A percentile compares a stretch with the other conserved stretches of the same genome.
Evolutionary conservation across 2,888 invertebrate species (phyloP).

Genomic region (Epinotia brunnichana): DNA sequence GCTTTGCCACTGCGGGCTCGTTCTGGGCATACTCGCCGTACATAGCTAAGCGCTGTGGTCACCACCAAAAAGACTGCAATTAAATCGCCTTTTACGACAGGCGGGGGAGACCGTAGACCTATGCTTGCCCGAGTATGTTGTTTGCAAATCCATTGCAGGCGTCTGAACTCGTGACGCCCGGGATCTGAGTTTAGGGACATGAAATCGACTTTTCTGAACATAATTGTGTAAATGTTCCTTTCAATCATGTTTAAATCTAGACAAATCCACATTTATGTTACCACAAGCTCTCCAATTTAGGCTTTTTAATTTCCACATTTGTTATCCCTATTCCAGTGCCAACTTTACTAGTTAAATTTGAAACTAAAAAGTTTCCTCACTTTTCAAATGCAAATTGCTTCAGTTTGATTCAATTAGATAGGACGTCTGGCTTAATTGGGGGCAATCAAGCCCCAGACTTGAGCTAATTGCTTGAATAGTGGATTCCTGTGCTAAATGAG

Average conservation of each 20-base stretch:
- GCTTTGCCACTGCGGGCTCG: no score
- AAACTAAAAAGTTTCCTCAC: constrained; percentile 8
- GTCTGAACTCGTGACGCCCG: not conserved
- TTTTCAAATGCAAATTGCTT: constrained; percentile 31
- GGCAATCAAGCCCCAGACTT: constrained; percentile 31
- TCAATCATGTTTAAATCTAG: not conserved
- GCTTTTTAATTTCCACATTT: not conserved
- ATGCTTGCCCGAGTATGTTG: not conserved
- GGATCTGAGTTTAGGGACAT: no score
- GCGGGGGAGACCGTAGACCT: not conserved
- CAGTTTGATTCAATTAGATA: constrained; percentile 30
- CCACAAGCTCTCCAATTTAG: not conserved
- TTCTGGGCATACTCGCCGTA: no score
- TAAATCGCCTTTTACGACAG: no score
- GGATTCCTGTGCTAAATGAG: not conserved
- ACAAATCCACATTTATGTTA: not conserved
- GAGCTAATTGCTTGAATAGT: constrained; percentile 25
- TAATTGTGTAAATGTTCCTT: no score
- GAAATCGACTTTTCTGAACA: no score
- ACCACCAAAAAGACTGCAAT: no score
- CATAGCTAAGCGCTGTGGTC: no score
- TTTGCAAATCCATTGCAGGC: not conserved
- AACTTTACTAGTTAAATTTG: constrained; percentile 1
- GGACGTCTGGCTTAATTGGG: constrained; percentile 30
- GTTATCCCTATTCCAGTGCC: not conserved